A percentile compares a stretch with the other conserved stretches of the same genome.
These are phyloP conservation scores for Heterodera carotae DNA, from an alignment of 1,140 invertebrate genomes.

Conservation along the genomic window DNA sequence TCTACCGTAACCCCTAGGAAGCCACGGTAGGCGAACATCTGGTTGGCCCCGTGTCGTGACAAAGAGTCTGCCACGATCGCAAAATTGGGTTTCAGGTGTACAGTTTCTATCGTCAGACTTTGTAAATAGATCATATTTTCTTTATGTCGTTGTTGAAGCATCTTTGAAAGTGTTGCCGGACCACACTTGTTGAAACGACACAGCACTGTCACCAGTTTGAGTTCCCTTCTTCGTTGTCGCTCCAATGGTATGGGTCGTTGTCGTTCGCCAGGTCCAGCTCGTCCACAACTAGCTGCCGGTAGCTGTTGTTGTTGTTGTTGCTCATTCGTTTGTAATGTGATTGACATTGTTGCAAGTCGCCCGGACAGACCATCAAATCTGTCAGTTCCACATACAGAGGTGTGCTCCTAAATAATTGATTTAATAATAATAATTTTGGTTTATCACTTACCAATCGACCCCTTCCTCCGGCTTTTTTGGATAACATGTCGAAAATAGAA, in stretches of 20 bases:
- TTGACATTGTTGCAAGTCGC: background rate
- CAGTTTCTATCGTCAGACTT: background rate
- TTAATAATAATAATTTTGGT: background rate
- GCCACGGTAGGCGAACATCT: background rate
- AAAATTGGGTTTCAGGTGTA: background rate
- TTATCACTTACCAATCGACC: background rate
- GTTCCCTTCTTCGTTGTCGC: background rate
- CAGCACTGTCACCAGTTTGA: background rate
- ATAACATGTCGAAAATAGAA: background rate
- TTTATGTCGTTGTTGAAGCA: background rate
- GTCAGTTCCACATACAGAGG: background rate
- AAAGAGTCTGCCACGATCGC: background rate
- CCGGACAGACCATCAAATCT: background rate
- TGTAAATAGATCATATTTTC: background rate
- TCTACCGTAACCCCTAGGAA: background rate
- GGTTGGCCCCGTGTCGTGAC: background rate
- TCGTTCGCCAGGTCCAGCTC: background rate
- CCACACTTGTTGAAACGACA: conserved; percentile 4
- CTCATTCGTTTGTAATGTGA: background rate
- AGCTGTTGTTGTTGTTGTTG: background rate
- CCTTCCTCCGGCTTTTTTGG: background rate
- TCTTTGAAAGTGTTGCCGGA: background rate
- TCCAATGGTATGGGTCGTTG: too few relatives aligned
- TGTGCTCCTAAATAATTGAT: background rate
- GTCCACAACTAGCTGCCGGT: background rate